Percentiles rank a stretch among this genome's conserved stretches.
Conservation (phyloP, 2,113 vertebrate species). For the Ahaetulla prasina region DNA sequence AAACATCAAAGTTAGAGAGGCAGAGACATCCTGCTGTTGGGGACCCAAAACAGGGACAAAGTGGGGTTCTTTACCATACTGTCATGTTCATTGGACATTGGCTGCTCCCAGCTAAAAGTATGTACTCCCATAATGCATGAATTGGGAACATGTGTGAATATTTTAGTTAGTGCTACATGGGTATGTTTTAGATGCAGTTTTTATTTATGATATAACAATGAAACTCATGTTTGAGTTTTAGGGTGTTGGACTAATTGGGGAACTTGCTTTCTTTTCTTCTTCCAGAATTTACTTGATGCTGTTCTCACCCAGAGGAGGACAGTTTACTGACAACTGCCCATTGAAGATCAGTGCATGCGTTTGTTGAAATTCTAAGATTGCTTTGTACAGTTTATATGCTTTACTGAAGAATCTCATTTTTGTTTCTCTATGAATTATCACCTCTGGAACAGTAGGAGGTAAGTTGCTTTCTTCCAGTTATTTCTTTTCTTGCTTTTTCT, state of each 20-base stretch:
- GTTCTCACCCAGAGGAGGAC: not conserved
- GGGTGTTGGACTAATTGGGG: not conserved
- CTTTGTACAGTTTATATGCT: constrained; percentile 13
- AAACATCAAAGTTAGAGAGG: not conserved
- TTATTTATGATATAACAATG: not conserved
- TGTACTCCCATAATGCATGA: not conserved
- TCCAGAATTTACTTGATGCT: constrained; percentile 8
- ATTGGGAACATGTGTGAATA: not conserved
- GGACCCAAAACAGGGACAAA: not conserved
- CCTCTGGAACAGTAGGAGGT: constrained; percentile 48
- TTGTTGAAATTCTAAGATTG: constrained; percentile 38
- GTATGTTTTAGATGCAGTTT: not conserved
- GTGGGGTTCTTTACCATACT: not conserved
- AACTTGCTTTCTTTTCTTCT: constrained; percentile 1
- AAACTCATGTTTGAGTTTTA: not conserved
- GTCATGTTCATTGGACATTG: not conserved
- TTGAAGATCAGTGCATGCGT: not conserved
- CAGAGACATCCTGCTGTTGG: not conserved
- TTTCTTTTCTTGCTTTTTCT: not conserved
- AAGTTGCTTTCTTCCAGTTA: constrained; percentile 8
- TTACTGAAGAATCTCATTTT: constrained; percentile 29
- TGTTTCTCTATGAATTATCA: constrained; percentile 49
- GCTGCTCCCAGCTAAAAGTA: not conserved
- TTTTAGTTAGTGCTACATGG: not conserved
- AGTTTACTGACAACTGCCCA: constrained; percentile 17